Evolutionary conservation across 1,140 invertebrate species (phyloP), one percentile per base, ranked within the genome.

Genomic region (Tenebrio molitor): DNA sequence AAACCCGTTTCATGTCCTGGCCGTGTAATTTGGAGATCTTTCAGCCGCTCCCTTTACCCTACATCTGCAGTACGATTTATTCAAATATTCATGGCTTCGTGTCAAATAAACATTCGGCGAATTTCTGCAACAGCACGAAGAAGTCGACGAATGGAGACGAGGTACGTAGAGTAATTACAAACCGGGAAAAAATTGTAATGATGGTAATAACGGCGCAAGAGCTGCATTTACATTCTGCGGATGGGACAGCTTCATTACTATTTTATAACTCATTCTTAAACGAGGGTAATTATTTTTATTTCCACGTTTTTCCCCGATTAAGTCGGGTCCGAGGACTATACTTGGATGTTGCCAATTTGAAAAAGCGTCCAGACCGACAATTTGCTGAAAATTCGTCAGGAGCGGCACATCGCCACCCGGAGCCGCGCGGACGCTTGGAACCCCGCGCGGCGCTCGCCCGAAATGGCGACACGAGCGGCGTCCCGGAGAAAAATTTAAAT

Each of bases 401-500:
- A 29, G 25, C 25, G 3, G 25, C 25, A 29, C 25, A 29, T 29
- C 25, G 25, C 25, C n/a, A n/a, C n/a, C n/a, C n/a, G n/a, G n/a
- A n/a, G n/a, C n/a, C n/a, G n/a, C n/a, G n/a, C n/a, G n/a, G n/a
- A n/a, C n/a, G n/a, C n/a, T n/a, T n/a, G n/a, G n/a, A n/a, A n/a
- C n/a, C n/a, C n/a, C n/a, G n/a, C n/a, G n/a, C 29, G 29, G 29
- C 29, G 29, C 29, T 33, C 29, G 29, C 2, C 12, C 36, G 25
- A 8, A 8, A 29, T 29, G 25, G 25, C 25, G n/a, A n/a, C n/a
- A n/a, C 25, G 25, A 29, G n/a, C 8, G 25, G 25, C 25, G 25
- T 29, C 25, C 19, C 10, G 23, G 12, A 58, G 7, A 39, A 65
- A 76, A 71, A 65, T 68, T 73, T 36, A 64, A 75, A 77, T 53